These are phyloP conservation scores for Podarcis muralis DNA, from an alignment of 2,113 vertebrate genomes.

Conservation along the genomic window DNA sequence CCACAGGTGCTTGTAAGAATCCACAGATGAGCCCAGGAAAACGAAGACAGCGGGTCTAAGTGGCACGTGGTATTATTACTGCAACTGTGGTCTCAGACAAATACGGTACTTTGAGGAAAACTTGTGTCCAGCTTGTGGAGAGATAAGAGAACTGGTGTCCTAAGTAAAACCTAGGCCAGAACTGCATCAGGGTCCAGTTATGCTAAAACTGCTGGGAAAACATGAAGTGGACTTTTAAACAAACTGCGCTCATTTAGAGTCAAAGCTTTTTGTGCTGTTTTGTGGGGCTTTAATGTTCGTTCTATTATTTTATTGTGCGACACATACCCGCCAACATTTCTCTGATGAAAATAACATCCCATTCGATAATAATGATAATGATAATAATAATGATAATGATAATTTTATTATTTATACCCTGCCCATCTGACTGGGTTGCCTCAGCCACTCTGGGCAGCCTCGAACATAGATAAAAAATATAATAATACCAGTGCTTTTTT, in stretches of 20 bases:
- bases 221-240: not conserved
- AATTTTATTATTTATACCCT: too few species aligned
- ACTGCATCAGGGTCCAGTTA: not conserved
- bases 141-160: not conserved
- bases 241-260: not conserved
- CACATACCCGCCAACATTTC: too few species aligned
- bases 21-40: not conserved
- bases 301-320: not conserved
- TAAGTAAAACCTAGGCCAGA: not conserved
- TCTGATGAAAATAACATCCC: too few species aligned
- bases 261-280: not conserved
- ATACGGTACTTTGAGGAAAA: too few species aligned
- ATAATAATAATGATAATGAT: too few species aligned
- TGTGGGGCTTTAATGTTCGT: not conserved
- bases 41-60: not conserved
- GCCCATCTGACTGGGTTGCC: too few species aligned
- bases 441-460: too few species aligned
- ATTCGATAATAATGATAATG: too few species aligned
- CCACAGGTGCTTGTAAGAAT: not conserved
- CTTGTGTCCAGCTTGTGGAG: not conserved
- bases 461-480: too few species aligned
- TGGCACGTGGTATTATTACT: not conserved
- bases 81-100: not conserved
- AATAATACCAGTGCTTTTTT: too few species aligned
- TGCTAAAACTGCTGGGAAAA: not conserved